A percentile compares a stretch with the other conserved stretches of the same genome.
These are phyloP conservation scores for Agonopterix subpropinquella DNA, from an alignment of 2,888 invertebrate genomes.

Conservation along the genomic window DNA sequence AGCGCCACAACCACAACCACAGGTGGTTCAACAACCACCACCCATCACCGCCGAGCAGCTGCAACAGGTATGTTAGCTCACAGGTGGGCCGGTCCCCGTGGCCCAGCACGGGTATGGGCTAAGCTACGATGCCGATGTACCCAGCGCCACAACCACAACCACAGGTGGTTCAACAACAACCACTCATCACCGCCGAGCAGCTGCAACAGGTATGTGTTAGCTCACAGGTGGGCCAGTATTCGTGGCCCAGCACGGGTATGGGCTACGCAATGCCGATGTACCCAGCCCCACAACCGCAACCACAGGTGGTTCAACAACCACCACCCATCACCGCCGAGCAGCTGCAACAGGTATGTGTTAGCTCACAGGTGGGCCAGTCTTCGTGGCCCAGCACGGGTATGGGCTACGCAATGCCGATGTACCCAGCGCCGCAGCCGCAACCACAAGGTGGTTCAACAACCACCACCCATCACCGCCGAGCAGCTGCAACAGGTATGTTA, in stretches of 20 bases:
- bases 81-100: conserved; percentile 77
- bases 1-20: conserved; percentile 34
- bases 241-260: conserved; percentile 78
- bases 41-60: conserved; percentile 49
- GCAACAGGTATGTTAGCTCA: conserved; percentile 45
- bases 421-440: conserved; percentile 44
- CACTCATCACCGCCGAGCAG: conserved; percentile 46
- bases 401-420: conserved; percentile 71
- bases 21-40: conserved; percentile 21
- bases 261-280: conserved; percentile 72
- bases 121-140: conserved; percentile 71
- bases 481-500: conserved; percentile 55
- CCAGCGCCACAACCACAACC: conserved; percentile 38
- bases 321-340: conserved; percentile 47
- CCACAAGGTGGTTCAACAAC: conserved; percentile 20
- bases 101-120: conserved; percentile 76
- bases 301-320: conserved; percentile 20
- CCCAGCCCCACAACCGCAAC: conserved; percentile 39
- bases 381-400: conserved; percentile 79
- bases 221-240: conserved; percentile 69
- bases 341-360: conserved; percentile 51
- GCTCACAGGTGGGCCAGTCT: conserved; percentile 64
- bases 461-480: conserved; percentile 41
- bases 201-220: conserved; percentile 53
- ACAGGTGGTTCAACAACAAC: conserved; percentile 21